These are phyloP conservation scores for Brassicogethes aeneus DNA, from an alignment of 2,888 invertebrate genomes.

Conservation along the genomic window DNA sequence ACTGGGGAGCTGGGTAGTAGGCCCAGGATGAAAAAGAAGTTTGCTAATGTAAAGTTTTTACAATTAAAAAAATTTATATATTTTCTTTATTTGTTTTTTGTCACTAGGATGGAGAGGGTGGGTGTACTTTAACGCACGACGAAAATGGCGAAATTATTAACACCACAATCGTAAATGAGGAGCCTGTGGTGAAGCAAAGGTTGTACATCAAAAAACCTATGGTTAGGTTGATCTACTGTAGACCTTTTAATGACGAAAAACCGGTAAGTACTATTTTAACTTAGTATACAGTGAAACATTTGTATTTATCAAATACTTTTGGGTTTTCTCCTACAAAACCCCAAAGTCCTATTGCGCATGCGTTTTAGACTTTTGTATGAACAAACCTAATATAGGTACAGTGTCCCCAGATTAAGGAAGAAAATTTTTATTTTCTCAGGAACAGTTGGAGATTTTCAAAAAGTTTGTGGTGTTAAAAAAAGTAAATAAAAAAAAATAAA, in stretches of 20 bases:
- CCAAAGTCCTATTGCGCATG: too few relatives aligned
- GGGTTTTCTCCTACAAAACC: too few relatives aligned
- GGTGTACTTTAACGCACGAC: slow-evolving; percentile 56
- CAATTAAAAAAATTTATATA: not conserved
- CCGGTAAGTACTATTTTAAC: slow-evolving; percentile 41
- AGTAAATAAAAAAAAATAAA: too few relatives aligned
- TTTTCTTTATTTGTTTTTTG: too few relatives aligned
- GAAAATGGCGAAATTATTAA: slow-evolving; percentile 49
- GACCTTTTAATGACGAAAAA: slow-evolving; percentile 47
- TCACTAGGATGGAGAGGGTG: slow-evolving; percentile 54
- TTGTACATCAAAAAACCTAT: slow-evolving; percentile 38
- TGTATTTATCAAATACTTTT: too few relatives aligned
- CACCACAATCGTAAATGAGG: slow-evolving; percentile 37
- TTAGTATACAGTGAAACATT: slow-evolving; percentile 2
- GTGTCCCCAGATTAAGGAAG: too few relatives aligned
- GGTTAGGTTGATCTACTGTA: slow-evolving; percentile 52
- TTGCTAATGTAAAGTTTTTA: slow-evolving; percentile 37
- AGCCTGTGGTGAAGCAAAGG: slow-evolving; percentile 37
- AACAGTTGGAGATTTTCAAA: too few relatives aligned
- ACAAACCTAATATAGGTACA: too few relatives aligned
- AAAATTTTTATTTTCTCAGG: too few relatives aligned
- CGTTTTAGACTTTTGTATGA: too few relatives aligned
- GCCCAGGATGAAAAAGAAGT: slow-evolving; percentile 41
- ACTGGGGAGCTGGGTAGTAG: slow-evolving; percentile 1
- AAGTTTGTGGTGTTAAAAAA: too few relatives aligned